Evolutionary conservation across 2,113 vertebrate genomes (phyloP), one percentile per base, ranked within the genome.

Genomic region (Oriolus oriolus): DNA sequence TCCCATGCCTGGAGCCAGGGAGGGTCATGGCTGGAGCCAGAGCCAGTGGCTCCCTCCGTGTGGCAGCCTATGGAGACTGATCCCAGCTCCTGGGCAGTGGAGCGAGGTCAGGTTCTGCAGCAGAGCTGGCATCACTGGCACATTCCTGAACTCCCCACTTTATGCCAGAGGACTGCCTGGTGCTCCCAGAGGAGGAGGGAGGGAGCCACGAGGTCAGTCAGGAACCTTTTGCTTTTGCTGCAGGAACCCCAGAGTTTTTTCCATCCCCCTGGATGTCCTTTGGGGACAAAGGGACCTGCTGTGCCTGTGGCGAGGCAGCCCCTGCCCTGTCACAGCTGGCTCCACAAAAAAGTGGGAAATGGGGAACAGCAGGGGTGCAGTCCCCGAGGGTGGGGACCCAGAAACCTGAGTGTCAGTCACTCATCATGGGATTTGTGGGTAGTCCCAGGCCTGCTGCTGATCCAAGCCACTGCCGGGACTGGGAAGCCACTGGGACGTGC

Each of bases 141-240:
- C 20, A 8, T 49, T 74, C 61, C 77, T 24, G n/a, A 42, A 13
- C 16, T 10, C 8, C 49, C 33, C n/a, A 0, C 0, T 53, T 77
- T 12, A 30, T 49, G 47, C 47, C 7, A 52, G 24, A 47, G 39
- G 21, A 53, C 37, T 41, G 28, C 69, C 50, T 31, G 37, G 17
- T 27, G 1, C 26, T 68, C 35, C 41, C 1, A 2, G 53, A 28
- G 24, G 18, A 37, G 21, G 23, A 19, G 31, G 4, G 14, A 33
- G 15, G 22, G 22, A 59, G 19, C 60, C 12, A 33, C 0, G 0
- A 56, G 14, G 13, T 50, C 1, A 0, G 18, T 8, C 59, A 20
- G 8, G 6, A 26, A n/a, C 24, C 10, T 21, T 13, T 28, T 15
- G 8, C 33, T 83, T 53, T 37, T 44, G 16, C 78, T 42, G 83